Evolutionary conservation across 2,797 vertebrate genomes (phyloP), one percentile per base, ranked within the genome.

Genomic region (Loris lydekkerianus): DNA sequence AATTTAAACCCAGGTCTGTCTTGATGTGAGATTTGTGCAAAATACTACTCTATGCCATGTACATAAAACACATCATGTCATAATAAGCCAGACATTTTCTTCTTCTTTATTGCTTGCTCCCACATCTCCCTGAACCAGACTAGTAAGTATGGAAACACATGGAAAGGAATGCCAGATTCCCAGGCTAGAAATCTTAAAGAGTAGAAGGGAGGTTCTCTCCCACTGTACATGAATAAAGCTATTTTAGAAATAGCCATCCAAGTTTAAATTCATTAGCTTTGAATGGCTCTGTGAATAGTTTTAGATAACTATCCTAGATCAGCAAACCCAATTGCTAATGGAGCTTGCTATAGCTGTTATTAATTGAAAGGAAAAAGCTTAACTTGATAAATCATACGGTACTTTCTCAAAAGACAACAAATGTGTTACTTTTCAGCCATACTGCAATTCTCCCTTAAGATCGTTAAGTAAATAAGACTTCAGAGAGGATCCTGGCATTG

Each of bases 361-460:
- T 93, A 91, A 91, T 89, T 87, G 76, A 89, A 94, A 97, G 67
- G 11, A 95, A 17, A 95, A 86, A 37, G 43, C 61, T 82, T 86
- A 87, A 70, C 46, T 95, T 15, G 83, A 89, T 73, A 77, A 75
- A 63, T 75, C 27, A 85, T 90, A 95, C 53, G 7, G 4, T 10
- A 84, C 94, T 93, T 90, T 8, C 27, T 90, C 7, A 53, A 87
- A 43, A 72, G 31, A 80, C 78, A 85, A 89, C 61, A 92, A 75
- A 86, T n/a, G 8, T 40, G 18, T 91, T 93, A 40, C 56, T 94
- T 93, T 61, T 86, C 46, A 96, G 43, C 31, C 37, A 7, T 17
- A 87, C 17, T 43, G 56, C 17, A 80, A 56, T 69, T 95, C 25
- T 78, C 43, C 69, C 13, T 91, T 81, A 91, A 73, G 34, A 87